Conservation (phyloP, 2,113 vertebrate genomes). For the Oceanodroma tethys region DNA sequence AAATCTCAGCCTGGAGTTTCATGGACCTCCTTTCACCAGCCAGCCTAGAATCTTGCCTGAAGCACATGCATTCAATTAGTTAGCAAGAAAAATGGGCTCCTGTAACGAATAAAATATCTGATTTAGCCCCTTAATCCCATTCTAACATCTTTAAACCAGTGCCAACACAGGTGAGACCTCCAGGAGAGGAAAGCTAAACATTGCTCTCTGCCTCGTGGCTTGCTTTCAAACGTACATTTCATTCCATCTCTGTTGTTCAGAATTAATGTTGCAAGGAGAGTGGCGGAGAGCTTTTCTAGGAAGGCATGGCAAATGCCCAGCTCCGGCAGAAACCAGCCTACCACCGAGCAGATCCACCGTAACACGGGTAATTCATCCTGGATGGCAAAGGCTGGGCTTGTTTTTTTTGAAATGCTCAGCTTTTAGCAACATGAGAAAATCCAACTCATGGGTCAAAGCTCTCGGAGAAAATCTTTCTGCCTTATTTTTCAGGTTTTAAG, state of each 20-base stretch:
- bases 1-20: background rate
- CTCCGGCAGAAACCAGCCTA: background rate
- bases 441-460: background rate
- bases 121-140: conserved; percentile 33
- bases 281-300: conserved; percentile 12
- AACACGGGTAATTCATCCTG: background rate
- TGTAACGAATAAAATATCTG: conserved; percentile 34
- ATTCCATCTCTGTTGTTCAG: background rate
- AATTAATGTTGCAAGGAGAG: background rate
- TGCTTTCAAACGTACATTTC: background rate
- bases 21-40: background rate
- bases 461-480: background rate
- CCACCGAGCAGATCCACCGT: background rate
- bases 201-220: background rate
- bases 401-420: background rate
- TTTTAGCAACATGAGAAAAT: background rate
- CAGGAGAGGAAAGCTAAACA: conserved; percentile 34
- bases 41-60: background rate
- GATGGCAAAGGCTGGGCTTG: background rate
- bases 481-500: background rate
- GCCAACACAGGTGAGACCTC: conserved; percentile 46
- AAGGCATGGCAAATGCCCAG: conserved; percentile 12
- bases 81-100: background rate
- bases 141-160: conserved; percentile 9
- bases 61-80: background rate